phyloP scores from a whole-genome alignment of 92 coral and sea anemone genomes.

The Metridium senile region DNA sequence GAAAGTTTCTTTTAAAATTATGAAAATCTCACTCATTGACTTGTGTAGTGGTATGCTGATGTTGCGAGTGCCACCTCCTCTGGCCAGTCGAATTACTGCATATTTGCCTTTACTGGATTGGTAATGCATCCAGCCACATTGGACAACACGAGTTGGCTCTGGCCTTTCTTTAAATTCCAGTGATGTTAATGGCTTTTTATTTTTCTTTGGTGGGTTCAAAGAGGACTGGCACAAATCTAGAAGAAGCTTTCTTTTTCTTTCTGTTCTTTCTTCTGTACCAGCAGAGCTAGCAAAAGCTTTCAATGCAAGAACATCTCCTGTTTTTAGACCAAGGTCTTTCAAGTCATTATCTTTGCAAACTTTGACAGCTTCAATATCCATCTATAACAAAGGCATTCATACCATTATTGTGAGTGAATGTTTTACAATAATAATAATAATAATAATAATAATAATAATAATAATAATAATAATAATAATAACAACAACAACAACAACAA shows the following conservation, averaged over 20 bases:
- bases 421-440: neutral
- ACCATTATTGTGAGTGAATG: conserved; percentile 16
- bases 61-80: conserved; percentile 56
- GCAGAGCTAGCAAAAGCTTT: neutral
- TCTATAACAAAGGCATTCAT: too few relatives aligned
- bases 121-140: conserved; percentile 58
- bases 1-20: conserved; percentile 32
- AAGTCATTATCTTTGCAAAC: conserved; percentile 38
- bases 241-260: neutral
- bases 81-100: conserved; percentile 45
- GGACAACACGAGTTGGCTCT: conserved; percentile 28
- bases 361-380: conserved; percentile 51
- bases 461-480: neutral
- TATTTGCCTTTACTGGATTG: conserved; percentile 24
- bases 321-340: conserved; percentile 3
- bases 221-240: conserved; percentile 1
- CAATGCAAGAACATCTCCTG: too few relatives aligned
- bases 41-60: conserved; percentile 27
- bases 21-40: conserved; percentile 15
- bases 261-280: neutral
- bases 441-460: neutral
- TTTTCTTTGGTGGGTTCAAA: neutral
- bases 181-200: neutral
- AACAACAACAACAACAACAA: neutral
- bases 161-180: conserved; percentile 27